A percentile compares a stretch with the other conserved stretches of the same genome.
Conservation (phyloP, 1,140 invertebrate species). For the Diuraphis noxia region DNA sequence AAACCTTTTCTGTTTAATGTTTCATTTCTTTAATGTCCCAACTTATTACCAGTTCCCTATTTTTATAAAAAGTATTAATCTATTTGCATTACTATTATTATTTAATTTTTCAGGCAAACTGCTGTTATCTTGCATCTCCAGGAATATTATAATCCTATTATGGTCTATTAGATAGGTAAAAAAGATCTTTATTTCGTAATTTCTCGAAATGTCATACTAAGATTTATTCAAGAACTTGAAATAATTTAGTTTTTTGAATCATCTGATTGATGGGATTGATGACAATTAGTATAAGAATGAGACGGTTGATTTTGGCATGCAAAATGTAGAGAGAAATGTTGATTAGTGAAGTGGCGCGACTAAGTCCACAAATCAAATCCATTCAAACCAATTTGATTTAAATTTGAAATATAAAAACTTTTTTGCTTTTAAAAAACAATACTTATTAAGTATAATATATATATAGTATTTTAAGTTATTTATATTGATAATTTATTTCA, state of each 20-base stretch:
- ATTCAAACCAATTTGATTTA: neutral
- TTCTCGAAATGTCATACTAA: neutral
- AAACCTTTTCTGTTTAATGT: neutral
- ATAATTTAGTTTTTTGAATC: neutral
- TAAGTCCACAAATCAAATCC: no score
- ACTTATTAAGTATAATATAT: no score
- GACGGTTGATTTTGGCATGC: neutral
- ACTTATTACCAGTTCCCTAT: neutral
- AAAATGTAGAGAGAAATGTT: neutral
- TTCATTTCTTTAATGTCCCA: no score
- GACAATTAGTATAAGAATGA: neutral
- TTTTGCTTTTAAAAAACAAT: neutral
- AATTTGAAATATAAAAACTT: neutral
- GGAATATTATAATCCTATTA: neutral
- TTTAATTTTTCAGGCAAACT: neutral
- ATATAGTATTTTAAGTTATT: no score
- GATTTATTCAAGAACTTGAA: neutral
- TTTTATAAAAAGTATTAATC: neutral
- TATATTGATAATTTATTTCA: neutral
- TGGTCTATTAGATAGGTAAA: neutral
- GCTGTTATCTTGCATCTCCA: neutral
- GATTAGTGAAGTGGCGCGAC: no score
- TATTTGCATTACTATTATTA: no score
- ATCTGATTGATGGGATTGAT: neutral
- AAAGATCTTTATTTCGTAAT: no score